phyloP scores from a whole-genome alignment of 2,888 invertebrate genomes.

The Dysmachus trigonus region DNA sequence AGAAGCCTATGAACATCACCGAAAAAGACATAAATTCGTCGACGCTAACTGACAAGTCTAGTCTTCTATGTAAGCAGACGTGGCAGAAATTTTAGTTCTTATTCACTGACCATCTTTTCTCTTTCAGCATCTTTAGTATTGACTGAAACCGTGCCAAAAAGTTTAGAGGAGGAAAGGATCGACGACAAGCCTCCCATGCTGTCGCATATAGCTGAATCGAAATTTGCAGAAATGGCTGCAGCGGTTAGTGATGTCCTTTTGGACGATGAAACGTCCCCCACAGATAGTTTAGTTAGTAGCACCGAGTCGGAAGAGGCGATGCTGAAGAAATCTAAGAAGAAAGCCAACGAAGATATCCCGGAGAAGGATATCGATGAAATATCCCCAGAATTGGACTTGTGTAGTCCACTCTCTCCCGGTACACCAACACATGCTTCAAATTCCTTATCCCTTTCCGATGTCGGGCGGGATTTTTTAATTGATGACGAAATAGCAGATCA shows the following conservation, averaged over 20 bases:
- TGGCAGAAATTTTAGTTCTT: not conserved
- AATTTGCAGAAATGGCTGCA: slow-evolving; percentile 78
- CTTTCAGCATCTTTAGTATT: slow-evolving; percentile 45
- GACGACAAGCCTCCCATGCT: slow-evolving; percentile 58
- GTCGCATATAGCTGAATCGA: slow-evolving; percentile 62
- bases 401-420: slow-evolving; percentile 72
- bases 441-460: slow-evolving; percentile 81
- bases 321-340: slow-evolving; percentile 56
- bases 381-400: slow-evolving; percentile 62
- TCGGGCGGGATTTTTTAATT: slow-evolving; percentile 79
- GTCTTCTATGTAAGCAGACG: slow-evolving; percentile 46
- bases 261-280: slow-evolving; percentile 86
- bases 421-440: slow-evolving; percentile 83
- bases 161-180: not conserved
- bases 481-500: slow-evolving; percentile 94
- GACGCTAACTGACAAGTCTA: slow-evolving; percentile 45
- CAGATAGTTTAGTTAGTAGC: slow-evolving; percentile 75
- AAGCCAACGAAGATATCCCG: slow-evolving; percentile 63
- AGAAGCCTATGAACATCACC: slow-evolving; percentile 34
- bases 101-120: not conserved
- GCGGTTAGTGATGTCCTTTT: slow-evolving; percentile 75
- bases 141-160: slow-evolving; percentile 41
- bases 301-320: slow-evolving; percentile 61
- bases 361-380: slow-evolving; percentile 66
- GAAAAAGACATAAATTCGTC: slow-evolving; percentile 49